Conservation (phyloP, 2,797 vertebrate genomes). For the Champsocephalus gunnari region DNA sequence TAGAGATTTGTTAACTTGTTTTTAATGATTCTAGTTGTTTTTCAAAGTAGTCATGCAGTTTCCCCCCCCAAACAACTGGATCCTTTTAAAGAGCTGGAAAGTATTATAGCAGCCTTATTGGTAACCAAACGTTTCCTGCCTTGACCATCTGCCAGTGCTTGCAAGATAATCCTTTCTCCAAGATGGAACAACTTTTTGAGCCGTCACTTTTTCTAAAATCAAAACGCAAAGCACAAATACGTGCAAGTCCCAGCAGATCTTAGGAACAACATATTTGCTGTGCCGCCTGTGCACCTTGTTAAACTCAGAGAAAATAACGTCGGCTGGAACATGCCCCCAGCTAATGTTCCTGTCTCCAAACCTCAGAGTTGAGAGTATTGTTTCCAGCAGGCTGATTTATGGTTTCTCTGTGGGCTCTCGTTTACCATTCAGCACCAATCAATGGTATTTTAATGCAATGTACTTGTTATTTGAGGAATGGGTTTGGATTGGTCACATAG, state of each 20-base stretch:
- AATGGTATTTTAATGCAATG: neutral
- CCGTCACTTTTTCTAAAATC: constrained; percentile 3
- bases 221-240: neutral
- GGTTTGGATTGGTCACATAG: constrained; percentile 1
- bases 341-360: constrained; percentile 18
- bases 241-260: constrained; percentile 42
- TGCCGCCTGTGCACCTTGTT: constrained; percentile 18
- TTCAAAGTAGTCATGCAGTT: constrained; percentile 2
- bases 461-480: constrained; percentile 6
- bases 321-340: constrained; percentile 40
- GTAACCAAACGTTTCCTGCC: constrained; percentile 11
- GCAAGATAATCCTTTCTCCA: constrained; percentile 6
- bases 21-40: constrained; percentile 10
- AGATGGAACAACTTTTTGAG: neutral
- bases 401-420: neutral
- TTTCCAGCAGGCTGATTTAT: constrained; percentile 27
- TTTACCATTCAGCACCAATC: neutral
- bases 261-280: constrained; percentile 29
- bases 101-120: constrained; percentile 21
- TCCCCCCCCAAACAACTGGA: constrained; percentile 35
- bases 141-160: constrained; percentile 9
- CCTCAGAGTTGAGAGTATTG: neutral
- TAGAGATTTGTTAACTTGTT: constrained; percentile 14
- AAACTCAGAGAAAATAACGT: constrained; percentile 25
- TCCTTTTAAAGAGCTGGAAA: constrained; percentile 37